A percentile compares a stretch with the other conserved stretches of the same genome.
Conservation (phyloP, 2,797 vertebrate species). For the Pipistrellus nathusii region DNA sequence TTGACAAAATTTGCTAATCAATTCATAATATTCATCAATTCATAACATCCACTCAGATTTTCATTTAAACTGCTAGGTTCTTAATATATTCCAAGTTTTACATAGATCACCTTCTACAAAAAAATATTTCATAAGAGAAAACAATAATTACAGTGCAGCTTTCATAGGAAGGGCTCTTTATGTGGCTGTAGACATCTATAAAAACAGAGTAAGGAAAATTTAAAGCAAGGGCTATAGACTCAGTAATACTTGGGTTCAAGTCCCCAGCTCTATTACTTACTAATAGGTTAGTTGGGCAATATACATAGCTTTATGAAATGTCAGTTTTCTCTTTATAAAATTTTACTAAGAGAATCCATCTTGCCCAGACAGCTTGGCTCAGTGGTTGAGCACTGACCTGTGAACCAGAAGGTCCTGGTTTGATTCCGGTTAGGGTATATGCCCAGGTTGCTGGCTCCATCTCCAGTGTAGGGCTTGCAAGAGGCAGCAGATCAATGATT, state of each 20-base stretch:
- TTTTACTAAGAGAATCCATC: background rate
- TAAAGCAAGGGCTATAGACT: background rate
- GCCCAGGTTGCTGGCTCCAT: no score
- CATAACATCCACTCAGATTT: conserved; percentile 44
- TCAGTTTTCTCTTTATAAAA: background rate
- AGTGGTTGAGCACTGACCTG: no score
- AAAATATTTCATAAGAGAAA: background rate
- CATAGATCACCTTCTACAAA: background rate
- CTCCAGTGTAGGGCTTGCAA: no score
- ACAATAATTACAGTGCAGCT: background rate
- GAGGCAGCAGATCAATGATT: no score
- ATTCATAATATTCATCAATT: conserved; percentile 7
- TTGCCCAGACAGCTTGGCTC: background rate
- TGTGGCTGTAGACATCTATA: background rate
- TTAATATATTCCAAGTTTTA: conserved; percentile 43
- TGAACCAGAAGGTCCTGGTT: no score
- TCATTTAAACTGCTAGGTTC: conserved; percentile 34
- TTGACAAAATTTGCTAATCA: conserved; percentile 46
- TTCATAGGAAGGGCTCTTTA: background rate
- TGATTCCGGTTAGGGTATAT: no score
- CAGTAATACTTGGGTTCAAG: conserved; percentile 4
- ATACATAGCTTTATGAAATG: background rate
- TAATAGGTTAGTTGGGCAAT: background rate
- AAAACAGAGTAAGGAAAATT: background rate
- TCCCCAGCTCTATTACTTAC: background rate